Conservation (phyloP, 2,113 vertebrate genomes). For the Pelecanoides urinatrix region DNA sequence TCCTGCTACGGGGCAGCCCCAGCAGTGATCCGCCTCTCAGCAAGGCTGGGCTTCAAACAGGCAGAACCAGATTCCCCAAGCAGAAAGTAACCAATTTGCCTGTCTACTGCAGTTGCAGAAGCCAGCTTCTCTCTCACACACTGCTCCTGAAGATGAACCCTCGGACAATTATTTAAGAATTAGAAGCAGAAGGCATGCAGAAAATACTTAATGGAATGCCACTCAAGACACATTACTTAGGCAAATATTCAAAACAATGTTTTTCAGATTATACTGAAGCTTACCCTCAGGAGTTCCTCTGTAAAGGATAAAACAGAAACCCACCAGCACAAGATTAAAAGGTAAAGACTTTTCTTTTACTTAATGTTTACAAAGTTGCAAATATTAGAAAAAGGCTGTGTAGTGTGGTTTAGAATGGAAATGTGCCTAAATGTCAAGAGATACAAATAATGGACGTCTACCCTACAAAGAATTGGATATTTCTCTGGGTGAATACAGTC, state of each 20-base stretch:
- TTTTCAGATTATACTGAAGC: constrained; percentile 9
- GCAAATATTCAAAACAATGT: background rate
- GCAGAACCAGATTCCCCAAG: constrained; percentile 80
- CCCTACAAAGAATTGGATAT: background rate
- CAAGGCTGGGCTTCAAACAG: constrained; percentile 75
- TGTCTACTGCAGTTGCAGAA: background rate
- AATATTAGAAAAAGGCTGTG: background rate
- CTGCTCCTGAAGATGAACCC: constrained; percentile 22
- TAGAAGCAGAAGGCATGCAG: constrained; percentile 22
- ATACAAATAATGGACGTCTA: background rate
- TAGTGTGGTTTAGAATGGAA: background rate
- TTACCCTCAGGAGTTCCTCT: constrained; percentile 5
- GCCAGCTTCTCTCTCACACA: constrained; percentile 37
- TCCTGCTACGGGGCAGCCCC: constrained; percentile 60
- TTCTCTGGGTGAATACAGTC: background rate
- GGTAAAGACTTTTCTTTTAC: constrained; percentile 59
- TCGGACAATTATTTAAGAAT: background rate
- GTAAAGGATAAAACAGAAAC: constrained; percentile 1
- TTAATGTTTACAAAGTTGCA: background rate
- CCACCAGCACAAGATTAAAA: constrained; percentile 15
- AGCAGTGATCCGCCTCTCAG: constrained; percentile 65
- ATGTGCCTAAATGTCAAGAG: background rate
- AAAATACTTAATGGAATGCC: constrained; percentile 13
- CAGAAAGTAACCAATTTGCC: constrained; percentile 64
- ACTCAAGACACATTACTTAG: background rate